Conservation (phyloP, 2,797 vertebrate species). For the Rhinogobio ventralis region DNA sequence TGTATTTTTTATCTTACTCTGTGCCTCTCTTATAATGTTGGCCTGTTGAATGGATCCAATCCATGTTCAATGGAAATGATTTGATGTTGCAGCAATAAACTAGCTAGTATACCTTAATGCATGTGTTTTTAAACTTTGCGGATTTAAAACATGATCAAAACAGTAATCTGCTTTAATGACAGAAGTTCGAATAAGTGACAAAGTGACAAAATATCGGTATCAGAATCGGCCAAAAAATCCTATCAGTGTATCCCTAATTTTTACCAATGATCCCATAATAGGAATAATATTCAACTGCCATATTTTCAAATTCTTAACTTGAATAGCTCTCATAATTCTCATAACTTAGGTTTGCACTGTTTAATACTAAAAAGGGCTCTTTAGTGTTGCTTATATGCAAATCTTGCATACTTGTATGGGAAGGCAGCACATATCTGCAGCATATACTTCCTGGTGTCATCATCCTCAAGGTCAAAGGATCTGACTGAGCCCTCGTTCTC, state of each 20-base stretch:
- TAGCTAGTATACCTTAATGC: background rate
- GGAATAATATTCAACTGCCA: background rate
- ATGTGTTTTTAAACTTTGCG: background rate
- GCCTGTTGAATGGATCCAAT: background rate
- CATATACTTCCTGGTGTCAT: conserved; percentile 17
- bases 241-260: background rate
- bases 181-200: background rate
- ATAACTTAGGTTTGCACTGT: background rate
- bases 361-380: background rate
- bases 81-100: background rate
- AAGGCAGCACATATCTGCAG: background rate
- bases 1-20: background rate
- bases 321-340: background rate
- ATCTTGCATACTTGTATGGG: background rate
- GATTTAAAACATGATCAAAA: no score
- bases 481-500: conserved; percentile 22
- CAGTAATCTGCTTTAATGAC: background rate
- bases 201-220: background rate
- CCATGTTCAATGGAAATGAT: background rate
- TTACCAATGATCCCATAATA: background rate
- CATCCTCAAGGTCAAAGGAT: background rate
- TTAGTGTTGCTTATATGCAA: background rate
- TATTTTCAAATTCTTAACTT: background rate
- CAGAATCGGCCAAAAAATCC: background rate
- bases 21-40: background rate